A percentile compares a stretch with the other conserved stretches of the same genome.
Evolutionary conservation across 2,113 vertebrate genomes (phyloP).

Genomic region (Channa argus): DNA sequence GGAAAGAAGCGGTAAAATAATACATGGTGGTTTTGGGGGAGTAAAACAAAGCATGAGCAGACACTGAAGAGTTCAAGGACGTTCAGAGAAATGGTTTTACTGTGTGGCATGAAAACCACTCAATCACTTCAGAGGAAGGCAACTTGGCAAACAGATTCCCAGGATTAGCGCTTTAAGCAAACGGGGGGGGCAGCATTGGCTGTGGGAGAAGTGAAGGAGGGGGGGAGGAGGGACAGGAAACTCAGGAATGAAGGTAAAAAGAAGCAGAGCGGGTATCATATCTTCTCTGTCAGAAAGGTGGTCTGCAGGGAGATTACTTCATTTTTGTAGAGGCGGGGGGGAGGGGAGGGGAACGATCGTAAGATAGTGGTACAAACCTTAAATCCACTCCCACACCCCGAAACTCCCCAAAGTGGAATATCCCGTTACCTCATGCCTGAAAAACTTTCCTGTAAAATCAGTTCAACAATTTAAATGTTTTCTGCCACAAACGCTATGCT

Average conservation of each 20-base stretch:
- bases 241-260: slow-evolving; percentile 23
- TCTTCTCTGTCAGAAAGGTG: slow-evolving; percentile 26
- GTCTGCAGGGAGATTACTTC: slow-evolving; percentile 43
- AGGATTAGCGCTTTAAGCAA: not conserved
- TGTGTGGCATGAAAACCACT: too few species aligned
- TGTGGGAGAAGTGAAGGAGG: not conserved
- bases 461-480: slow-evolving; percentile 32
- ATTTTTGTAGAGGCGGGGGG: slow-evolving; percentile 11
- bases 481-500: slow-evolving; percentile 6
- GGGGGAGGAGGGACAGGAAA: not conserved
- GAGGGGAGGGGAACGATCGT: not conserved
- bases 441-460: slow-evolving; percentile 35
- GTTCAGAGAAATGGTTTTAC: too few species aligned
- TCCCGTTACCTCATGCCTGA: slow-evolving; percentile 51
- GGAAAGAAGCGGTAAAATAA: too few species aligned
- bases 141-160: not conserved
- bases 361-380: slow-evolving; percentile 35
- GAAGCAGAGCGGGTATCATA: slow-evolving; percentile 22
- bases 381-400: slow-evolving; percentile 15
- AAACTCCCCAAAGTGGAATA: slow-evolving; percentile 51
- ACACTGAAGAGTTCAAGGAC: too few species aligned
- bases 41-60: too few species aligned
- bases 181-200: not conserved
- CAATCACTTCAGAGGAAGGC: not conserved
- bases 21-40: too few species aligned